phyloP scores from a whole-genome alignment of 2,113 vertebrate genomes.

The Ovibos moschatus region DNA sequence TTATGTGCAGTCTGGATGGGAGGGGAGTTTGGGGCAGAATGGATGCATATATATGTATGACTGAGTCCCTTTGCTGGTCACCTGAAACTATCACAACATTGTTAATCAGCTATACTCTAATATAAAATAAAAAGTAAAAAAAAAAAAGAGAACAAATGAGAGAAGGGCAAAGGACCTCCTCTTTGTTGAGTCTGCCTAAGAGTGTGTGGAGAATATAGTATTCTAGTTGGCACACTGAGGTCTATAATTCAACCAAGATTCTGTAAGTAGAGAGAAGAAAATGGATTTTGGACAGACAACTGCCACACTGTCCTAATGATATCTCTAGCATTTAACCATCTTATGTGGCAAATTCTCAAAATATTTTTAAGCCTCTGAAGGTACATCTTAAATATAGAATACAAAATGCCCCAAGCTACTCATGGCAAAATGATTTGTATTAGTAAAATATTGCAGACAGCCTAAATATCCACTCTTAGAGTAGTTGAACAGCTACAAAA shows the following conservation, averaged over 20 bases:
- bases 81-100: neutral
- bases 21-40: neutral
- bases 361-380: neutral
- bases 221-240: neutral
- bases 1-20: neutral
- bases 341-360: neutral
- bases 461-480: neutral
- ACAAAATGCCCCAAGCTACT: neutral
- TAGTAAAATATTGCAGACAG: slow-evolving; percentile 1
- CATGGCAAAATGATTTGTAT: neutral
- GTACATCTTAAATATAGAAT: neutral
- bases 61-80: neutral
- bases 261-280: neutral
- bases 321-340: neutral
- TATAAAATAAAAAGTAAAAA: neutral
- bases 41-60: neutral
- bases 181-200: neutral
- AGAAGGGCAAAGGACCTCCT: neutral
- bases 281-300: neutral
- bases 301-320: neutral
- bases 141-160: neutral
- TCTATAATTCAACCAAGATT: neutral
- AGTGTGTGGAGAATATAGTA: neutral
- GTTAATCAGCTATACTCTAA: neutral
- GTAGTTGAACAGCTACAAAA: neutral